These are phyloP conservation scores for Trichonephila clavipes DNA, from an alignment of 1,140 invertebrate genomes.

Conservation along the genomic window DNA sequence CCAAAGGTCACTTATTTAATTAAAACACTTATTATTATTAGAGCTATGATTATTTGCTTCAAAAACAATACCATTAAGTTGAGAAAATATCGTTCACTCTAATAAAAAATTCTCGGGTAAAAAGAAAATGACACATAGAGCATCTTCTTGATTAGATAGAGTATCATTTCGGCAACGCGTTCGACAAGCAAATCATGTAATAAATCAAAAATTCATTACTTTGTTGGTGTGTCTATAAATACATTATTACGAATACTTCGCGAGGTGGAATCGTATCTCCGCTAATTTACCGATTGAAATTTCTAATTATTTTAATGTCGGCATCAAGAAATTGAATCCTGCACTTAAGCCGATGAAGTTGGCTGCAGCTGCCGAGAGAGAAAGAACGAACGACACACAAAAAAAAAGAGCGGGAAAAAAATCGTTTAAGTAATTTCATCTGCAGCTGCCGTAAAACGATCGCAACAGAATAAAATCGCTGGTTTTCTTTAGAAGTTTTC, in stretches of 20 bases:
- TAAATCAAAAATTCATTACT: conserved; percentile 68
- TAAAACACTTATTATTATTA: conserved; percentile 28
- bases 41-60: neutral
- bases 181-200: conserved; percentile 28
- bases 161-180: conserved; percentile 24
- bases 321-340: conserved; percentile 64
- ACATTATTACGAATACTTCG: conserved; percentile 52
- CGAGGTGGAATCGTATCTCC: conserved; percentile 26
- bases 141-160: conserved; percentile 29
- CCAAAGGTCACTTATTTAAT: neutral
- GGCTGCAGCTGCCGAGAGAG: neutral
- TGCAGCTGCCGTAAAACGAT: conserved; percentile 42
- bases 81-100: neutral
- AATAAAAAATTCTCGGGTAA: neutral
- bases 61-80: conserved; percentile 18
- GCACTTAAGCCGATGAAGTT: conserved; percentile 68
- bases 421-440: conserved; percentile 65
- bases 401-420: conserved; percentile 27
- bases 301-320: conserved; percentile 70
- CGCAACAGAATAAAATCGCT: conserved; percentile 42
- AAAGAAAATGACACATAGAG: conserved; percentile 14
- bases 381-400: neutral
- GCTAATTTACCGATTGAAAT: conserved; percentile 66
- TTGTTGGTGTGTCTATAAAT: conserved; percentile 46
- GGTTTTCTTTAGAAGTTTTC: conserved; percentile 19